These are phyloP conservation scores for Morphnarchus princeps DNA, from an alignment of 2,113 vertebrate species.

Conservation along the genomic window DNA sequence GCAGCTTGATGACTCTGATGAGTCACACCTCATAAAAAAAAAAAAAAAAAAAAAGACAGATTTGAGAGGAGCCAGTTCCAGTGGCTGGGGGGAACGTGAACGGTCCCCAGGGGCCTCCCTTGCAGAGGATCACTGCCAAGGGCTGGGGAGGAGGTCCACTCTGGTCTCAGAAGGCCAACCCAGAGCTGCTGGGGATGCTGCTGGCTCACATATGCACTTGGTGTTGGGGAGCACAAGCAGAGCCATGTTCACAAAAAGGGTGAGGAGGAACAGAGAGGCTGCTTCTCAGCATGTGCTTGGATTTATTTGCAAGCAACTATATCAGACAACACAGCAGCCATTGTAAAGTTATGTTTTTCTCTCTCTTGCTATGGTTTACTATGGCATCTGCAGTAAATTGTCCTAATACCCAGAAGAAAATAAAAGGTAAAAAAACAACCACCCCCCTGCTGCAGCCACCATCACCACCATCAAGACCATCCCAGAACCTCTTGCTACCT, in stretches of 20 bases:
- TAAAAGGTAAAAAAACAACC: background rate
- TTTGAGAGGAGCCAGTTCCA: background rate
- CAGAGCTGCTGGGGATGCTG: background rate
- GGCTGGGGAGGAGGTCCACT: background rate
- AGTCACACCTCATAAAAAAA: constrained; percentile 22
- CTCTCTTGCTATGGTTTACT: background rate
- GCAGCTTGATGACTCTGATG: constrained; percentile 2
- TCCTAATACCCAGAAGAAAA: background rate
- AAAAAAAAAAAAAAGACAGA: background rate
- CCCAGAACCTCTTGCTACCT: background rate
- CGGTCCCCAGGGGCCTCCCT: background rate
- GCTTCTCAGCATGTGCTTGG: background rate
- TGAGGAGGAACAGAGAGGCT: background rate
- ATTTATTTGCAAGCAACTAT: background rate
- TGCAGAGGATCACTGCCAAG: background rate
- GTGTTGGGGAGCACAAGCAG: fast-evolving
- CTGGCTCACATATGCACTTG: fast-evolving
- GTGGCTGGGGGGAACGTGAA: fast-evolving
- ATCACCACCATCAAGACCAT: background rate
- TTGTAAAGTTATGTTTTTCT: background rate
- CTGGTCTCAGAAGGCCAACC: background rate
- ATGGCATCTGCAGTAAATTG: background rate
- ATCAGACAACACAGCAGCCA: background rate
- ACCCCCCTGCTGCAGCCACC: fast-evolving
- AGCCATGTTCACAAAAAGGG: background rate